These are phyloP conservation scores for Phataginus tetradactyla DNA, from an alignment of 2,797 vertebrate genomes.

Conservation along the genomic window DNA sequence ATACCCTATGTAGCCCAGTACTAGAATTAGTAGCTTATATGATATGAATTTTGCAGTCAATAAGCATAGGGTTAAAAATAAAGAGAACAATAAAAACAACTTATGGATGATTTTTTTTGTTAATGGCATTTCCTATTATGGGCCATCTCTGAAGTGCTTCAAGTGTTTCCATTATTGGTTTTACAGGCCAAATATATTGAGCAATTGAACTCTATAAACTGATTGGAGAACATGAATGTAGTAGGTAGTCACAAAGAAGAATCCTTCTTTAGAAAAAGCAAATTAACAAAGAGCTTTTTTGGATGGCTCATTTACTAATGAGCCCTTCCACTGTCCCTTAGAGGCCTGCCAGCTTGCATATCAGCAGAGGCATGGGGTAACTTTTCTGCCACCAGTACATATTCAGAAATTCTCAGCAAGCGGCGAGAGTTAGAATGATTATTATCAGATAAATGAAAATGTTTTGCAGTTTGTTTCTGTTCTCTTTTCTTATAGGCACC, in stretches of 20 bases:
- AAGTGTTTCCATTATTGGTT: slow-evolving; percentile 36
- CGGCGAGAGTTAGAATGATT: not conserved
- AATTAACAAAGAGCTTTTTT: not conserved
- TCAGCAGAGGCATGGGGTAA: not conserved
- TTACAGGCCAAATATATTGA: slow-evolving; percentile 27
- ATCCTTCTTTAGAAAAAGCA: not conserved
- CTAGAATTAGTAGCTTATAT: not conserved
- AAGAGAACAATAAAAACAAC: not conserved
- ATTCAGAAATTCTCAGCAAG: not conserved
- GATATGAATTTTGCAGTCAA: not conserved
- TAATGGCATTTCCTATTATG: slow-evolving; percentile 35
- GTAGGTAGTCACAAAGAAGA: slow-evolving; percentile 12
- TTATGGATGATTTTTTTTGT: slow-evolving; percentile 1
- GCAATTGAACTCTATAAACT: slow-evolving; percentile 14
- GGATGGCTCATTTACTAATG: not conserved
- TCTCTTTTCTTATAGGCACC: not conserved
- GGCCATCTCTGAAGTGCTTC: slow-evolving; percentile 30
- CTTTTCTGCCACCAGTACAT: not conserved
- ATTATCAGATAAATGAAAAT: not conserved
- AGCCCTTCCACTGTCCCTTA: not conserved
- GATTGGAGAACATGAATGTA: slow-evolving; percentile 4
- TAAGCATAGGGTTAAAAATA: not conserved
- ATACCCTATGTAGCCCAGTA: not conserved
- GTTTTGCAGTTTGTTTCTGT: not conserved
- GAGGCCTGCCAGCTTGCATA: not conserved